A percentile compares a stretch with the other conserved stretches of the same genome.
Evolutionary conservation across 2,113 vertebrate species (phyloP).

Genomic region (Ciconia maguari): DNA sequence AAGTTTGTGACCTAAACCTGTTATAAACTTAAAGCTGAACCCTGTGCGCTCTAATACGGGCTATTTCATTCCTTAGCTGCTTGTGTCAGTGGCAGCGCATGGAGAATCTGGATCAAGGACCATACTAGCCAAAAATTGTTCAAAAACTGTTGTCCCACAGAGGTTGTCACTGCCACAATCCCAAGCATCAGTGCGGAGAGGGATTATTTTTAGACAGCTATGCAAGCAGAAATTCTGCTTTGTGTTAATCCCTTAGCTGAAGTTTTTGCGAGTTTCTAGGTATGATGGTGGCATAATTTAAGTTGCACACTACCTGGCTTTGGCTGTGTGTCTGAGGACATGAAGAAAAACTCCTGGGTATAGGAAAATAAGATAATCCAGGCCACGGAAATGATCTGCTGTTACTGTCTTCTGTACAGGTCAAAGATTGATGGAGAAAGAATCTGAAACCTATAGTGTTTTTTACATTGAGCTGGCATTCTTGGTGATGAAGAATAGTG

Average conservation of each 20-base stretch:
- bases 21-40: background rate
- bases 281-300: background rate
- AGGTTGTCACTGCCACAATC: background rate
- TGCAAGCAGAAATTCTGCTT: background rate
- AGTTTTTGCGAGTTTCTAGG: background rate
- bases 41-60: fast-evolving
- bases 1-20: background rate
- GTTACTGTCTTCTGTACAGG: background rate
- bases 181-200: background rate
- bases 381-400: fast-evolving
- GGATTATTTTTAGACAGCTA: background rate
- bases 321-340: background rate
- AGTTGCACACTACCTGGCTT: background rate
- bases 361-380: background rate
- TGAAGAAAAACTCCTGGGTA: background rate
- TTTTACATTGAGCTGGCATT: background rate
- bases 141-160: background rate
- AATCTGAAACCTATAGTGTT: background rate
- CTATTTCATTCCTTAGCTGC: background rate
- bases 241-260: background rate
- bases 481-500: background rate
- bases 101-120: background rate
- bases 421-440: background rate
- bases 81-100: background rate
- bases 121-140: background rate